Percentiles rank a stretch among this genome's conserved stretches.
phyloP scores from a whole-genome alignment of 2,888 invertebrate species.

The Dynastes maya region DNA sequence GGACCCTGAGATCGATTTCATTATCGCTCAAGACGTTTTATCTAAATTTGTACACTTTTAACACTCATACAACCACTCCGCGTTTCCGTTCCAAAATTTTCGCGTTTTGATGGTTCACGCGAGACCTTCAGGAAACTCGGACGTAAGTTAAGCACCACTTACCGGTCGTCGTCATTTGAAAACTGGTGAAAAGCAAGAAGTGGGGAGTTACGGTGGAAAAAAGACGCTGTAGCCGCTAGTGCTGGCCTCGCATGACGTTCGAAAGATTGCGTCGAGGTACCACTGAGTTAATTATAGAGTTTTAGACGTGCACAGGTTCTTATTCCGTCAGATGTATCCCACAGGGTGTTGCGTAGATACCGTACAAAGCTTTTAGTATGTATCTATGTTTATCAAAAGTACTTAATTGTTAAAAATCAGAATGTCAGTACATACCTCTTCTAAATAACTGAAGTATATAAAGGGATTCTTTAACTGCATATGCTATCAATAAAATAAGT shows the following conservation, averaged over 20 bases:
- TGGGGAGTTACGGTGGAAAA: neutral
- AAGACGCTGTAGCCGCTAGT: neutral
- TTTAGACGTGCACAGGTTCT: too few relatives aligned
- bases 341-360: neutral
- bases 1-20: constrained; percentile 1
- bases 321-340: too few relatives aligned
- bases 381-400: too few relatives aligned
- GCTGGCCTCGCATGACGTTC: constrained; percentile 14
- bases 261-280: constrained; percentile 18
- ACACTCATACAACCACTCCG: neutral
- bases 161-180: constrained; percentile 21
- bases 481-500: too few relatives aligned
- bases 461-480: too few relatives aligned
- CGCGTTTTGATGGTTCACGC: neutral
- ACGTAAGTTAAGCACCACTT: constrained; percentile 12
- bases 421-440: too few relatives aligned
- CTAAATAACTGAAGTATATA: too few relatives aligned
- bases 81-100: neutral
- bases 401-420: too few relatives aligned
- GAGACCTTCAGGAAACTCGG: neutral
- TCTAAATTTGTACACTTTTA: neutral
- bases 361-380: too few relatives aligned
- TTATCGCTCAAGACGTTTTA: neutral
- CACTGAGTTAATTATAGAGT: constrained; percentile 15
- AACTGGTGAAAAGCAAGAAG: constrained; percentile 15